Conservation (phyloP, 2,888 invertebrate species). For the Synanthedon andrenaeformis region DNA sequence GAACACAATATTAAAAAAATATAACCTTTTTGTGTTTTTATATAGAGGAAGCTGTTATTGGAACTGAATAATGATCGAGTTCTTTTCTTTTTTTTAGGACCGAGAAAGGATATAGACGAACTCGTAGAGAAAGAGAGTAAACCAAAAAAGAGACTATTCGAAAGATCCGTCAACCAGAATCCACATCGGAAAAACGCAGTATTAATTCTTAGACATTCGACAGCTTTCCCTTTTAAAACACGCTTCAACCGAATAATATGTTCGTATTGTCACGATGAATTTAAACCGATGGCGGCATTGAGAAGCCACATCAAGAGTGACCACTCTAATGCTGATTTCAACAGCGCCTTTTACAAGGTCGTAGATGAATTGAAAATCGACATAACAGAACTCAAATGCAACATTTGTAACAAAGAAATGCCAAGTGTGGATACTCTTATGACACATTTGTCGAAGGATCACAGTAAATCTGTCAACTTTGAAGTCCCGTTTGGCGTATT, state of each 20-base stretch:
- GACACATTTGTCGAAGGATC: slow-evolving; percentile 45
- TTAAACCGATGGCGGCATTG: slow-evolving; percentile 48
- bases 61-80: slow-evolving; percentile 49
- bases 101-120: slow-evolving; percentile 49
- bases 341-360: slow-evolving; percentile 60
- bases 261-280: slow-evolving; percentile 59
- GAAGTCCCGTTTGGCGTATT: slow-evolving; percentile 54
- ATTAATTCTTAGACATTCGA: slow-evolving; percentile 49
- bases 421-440: slow-evolving; percentile 44
- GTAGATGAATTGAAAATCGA: slow-evolving; percentile 55
- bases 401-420: slow-evolving; percentile 36
- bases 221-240: slow-evolving; percentile 59
- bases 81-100: slow-evolving; percentile 64
- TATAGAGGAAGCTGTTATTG: slow-evolving; percentile 8
- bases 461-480: slow-evolving; percentile 45
- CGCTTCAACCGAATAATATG: slow-evolving; percentile 59
- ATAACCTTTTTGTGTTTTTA: too few relatives aligned
- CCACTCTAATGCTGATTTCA: slow-evolving; percentile 48
- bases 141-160: slow-evolving; percentile 61
- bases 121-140: slow-evolving; percentile 45
- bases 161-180: slow-evolving; percentile 61
- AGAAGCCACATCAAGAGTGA: slow-evolving; percentile 45
- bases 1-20: too few relatives aligned
- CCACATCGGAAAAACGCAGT: slow-evolving; percentile 62
- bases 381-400: slow-evolving; percentile 52